Evolutionary conservation across 2,888 invertebrate species (phyloP).

Genomic region (Conomelus anceps): DNA sequence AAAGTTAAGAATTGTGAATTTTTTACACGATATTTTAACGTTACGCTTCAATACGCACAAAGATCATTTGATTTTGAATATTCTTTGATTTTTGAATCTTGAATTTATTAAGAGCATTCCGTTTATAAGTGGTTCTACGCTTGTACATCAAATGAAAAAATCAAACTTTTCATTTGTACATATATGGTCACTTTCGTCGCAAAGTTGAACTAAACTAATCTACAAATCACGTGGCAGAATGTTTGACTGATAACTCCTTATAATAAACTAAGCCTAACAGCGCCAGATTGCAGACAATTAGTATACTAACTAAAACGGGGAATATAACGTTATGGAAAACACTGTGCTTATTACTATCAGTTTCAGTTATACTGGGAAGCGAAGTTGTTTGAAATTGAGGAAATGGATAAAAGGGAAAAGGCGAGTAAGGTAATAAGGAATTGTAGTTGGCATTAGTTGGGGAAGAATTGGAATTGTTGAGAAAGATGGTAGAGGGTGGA

Average conservation of each 20-base stretch:
- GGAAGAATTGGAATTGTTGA: background rate
- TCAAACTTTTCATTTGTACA: too few species aligned
- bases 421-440: background rate
- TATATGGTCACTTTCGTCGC: too few species aligned
- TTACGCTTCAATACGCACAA: too few species aligned
- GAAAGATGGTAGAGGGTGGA: background rate
- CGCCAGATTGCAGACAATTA: background rate
- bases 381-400: background rate
- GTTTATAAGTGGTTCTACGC: too few species aligned
- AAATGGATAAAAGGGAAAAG: background rate
- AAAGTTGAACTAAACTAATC: too few species aligned
- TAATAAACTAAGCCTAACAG: background rate
- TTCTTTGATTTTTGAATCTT: too few species aligned
- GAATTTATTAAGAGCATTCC: too few species aligned
- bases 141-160: too few species aligned
- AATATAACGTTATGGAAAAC: background rate
- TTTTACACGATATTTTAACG: background rate
- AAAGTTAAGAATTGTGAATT: background rate
- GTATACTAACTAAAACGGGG: background rate
- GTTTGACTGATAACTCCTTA: background rate
- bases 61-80: too few species aligned
- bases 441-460: too few species aligned
- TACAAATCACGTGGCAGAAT: background rate
- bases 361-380: background rate
- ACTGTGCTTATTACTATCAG: background rate